Percentiles rank a stretch among this genome's conserved stretches.
Evolutionary conservation across 2,888 invertebrate genomes (phyloP).

Genomic region (Diloba caeruleocephala): DNA sequence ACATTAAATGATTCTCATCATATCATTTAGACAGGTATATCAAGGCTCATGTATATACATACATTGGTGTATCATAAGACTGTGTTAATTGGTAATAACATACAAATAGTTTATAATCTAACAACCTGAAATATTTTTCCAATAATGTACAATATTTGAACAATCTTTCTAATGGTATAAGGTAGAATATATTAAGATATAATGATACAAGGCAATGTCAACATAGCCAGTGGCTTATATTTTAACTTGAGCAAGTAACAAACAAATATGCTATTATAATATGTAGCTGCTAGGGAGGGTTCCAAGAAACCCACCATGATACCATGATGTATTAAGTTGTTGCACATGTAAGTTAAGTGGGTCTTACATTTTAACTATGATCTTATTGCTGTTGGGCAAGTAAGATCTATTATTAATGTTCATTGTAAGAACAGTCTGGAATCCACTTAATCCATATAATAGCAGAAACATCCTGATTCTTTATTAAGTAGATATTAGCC

Average conservation of each 20-base stretch:
- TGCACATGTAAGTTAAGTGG: too few relatives aligned
- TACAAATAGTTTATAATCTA: slow-evolving; percentile 47
- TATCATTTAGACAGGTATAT: slow-evolving; percentile 44
- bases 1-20: slow-evolving; percentile 53
- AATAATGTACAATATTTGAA: slow-evolving; percentile 4
- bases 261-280: slow-evolving; percentile 27
- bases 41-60: slow-evolving; percentile 40
- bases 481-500: slow-evolving; percentile 9
- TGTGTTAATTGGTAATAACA: slow-evolving; percentile 48
- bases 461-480: too few relatives aligned
- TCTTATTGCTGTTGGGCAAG: slow-evolving; percentile 4
- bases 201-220: slow-evolving; percentile 4
- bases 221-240: slow-evolving; percentile 14
- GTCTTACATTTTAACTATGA: slow-evolving; percentile 5
- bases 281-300: slow-evolving; percentile 2
- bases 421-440: slow-evolving; percentile 18
- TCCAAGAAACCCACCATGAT: too few relatives aligned
- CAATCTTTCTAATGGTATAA: slow-evolving; percentile 10
- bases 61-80: slow-evolving; percentile 39
- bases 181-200: slow-evolving; percentile 11
- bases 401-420: neutral
- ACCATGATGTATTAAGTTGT: too few relatives aligned
- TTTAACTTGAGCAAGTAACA: slow-evolving; percentile 50
- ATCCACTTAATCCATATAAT: slow-evolving; percentile 10
- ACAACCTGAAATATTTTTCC: slow-evolving; percentile 8